Base-by-base conservation (phyloP, 1,140 invertebrate genomes). In the Druon quercuslanigerum region DNA sequence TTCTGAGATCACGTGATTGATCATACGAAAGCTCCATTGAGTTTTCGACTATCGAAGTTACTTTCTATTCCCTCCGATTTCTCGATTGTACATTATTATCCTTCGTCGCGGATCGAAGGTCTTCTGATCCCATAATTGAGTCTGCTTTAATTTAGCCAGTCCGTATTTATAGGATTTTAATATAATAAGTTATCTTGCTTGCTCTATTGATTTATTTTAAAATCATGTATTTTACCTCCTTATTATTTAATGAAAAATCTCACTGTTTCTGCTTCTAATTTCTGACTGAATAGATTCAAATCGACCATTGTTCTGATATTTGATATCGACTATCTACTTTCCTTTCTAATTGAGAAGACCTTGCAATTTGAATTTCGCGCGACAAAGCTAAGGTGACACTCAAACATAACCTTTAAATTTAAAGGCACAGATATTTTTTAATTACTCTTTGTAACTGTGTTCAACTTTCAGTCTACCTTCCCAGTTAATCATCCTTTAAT, bases 11-110 rank as follows among this genome's bases (percentile, higher is more conserved):
- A 66, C 60, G 40, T 66, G 60, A n/a, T 66, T 66, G 60, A 66
- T 66, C 60, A 66, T 66, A 66, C 60, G 40, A 66, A 66, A 66
- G 60, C 60, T 66, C 60, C 60, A 66, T 66, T 66, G 60, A 66
- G 60, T 66, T 66, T 66, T 66, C 60, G 60, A 40, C 60, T 66
- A 66, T 66, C 60, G 25, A 66, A 66, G 60, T 66, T 66, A 66
- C 60, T 66, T 66, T 66, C 60, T 46, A 66, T 66, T 66, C 60
- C 60, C 16, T 14, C 25, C 46, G 60, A 40, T 66, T 66, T 25
- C 60, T 33, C 60, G 33, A 66, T 66, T 66, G 40, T 46, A 46
- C 8, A 46, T 46, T 46, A n/a, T 54, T 17, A 54, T 54, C 52
- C 52, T 33, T 40, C 60, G n/a, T 33, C 14, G 9, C 4, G 8